Evolutionary conservation across 2,797 vertebrate species (phyloP), one percentile per base, ranked within the genome.

Genomic region (Passerculus sandwichensis): DNA sequence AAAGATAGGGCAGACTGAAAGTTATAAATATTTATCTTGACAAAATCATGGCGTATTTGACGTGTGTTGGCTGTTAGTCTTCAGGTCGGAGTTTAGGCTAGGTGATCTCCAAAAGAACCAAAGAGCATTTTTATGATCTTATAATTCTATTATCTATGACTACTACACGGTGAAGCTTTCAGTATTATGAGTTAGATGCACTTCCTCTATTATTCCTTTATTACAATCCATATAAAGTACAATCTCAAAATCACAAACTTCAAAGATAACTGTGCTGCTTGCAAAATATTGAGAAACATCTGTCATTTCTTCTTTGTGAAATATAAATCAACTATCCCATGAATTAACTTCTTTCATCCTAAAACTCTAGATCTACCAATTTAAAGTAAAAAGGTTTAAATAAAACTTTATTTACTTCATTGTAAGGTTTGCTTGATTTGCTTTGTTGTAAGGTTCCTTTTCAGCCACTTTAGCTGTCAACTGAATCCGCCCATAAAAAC

Each of bases 401-500:
- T 19, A 27, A 75, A 61, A 20, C 7, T 36, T 51, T 15, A 36
- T 51, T 36, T 50, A 11, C 9, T 51, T 44, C 32, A 27, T 44
- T 36, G 32, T 50, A 66, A 50, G 15, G 2, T 42, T 66, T 32
- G 32, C 7, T 40, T 3, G 6, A 12, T 44, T 73, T 80, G 7
- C 5, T 61, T 50, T 54, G 19, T 16, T 50, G 3, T 36, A 57
- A 56, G 10, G 3, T 32, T 64, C 44, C 7, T 51, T 85, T 75
- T 66, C 42, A 22, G 2, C 6, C 9, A 8, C 16, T 65, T 78
- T 8, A 36, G 36, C 18, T 76, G 6, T 45, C 48, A 83, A 7
- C 6, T 64, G 27, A 75, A 47, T 2, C 7, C 3, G 4, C 2
- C 2, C 9, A 8, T 5, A 44, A 44, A 51, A 18, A 4, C 7